Percentiles rank a stretch among this genome's conserved stretches.
Conservation (phyloP, 2,113 vertebrate genomes). For the Setophaga coronata region DNA sequence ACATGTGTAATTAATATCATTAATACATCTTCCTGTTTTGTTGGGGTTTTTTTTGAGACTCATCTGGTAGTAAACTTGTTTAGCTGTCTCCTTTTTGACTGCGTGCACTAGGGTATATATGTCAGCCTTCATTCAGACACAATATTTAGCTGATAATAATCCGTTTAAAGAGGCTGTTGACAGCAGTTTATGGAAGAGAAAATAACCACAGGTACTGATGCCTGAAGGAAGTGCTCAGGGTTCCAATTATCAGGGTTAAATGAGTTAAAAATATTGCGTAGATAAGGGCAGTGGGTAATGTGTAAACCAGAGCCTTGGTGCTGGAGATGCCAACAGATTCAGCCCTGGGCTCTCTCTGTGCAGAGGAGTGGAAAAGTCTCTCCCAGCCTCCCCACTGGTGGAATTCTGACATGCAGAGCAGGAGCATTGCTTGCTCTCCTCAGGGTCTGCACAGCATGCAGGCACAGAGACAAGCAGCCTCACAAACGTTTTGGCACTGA, state of each 20-base stretch:
- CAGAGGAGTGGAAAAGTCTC: not conserved
- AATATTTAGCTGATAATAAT: not conserved
- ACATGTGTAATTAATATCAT: not conserved
- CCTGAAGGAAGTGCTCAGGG: not conserved
- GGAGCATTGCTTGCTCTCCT: not conserved
- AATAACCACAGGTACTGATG: not conserved
- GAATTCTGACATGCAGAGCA: rapidly evolving
- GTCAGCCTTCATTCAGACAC: not conserved
- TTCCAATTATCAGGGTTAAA: not conserved
- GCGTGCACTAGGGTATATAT: not conserved
- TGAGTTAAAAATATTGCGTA: rapidly evolving
- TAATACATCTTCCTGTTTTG: not conserved
- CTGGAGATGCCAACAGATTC: not conserved
- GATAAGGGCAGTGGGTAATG: not conserved
- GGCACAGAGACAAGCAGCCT: not conserved
- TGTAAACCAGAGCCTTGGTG: not conserved
- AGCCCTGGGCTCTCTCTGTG: rapidly evolving
- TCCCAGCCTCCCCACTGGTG: not conserved
- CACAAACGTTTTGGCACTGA: not conserved
- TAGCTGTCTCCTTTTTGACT: not conserved
- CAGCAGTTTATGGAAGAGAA: not conserved
- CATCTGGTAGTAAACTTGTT: not conserved
- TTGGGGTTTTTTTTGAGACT: not conserved
- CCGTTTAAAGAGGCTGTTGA: not conserved
- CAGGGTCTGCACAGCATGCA: not conserved